Conservation (phyloP, 2,113 vertebrate species). For the Cyanoderma ruficeps region DNA sequence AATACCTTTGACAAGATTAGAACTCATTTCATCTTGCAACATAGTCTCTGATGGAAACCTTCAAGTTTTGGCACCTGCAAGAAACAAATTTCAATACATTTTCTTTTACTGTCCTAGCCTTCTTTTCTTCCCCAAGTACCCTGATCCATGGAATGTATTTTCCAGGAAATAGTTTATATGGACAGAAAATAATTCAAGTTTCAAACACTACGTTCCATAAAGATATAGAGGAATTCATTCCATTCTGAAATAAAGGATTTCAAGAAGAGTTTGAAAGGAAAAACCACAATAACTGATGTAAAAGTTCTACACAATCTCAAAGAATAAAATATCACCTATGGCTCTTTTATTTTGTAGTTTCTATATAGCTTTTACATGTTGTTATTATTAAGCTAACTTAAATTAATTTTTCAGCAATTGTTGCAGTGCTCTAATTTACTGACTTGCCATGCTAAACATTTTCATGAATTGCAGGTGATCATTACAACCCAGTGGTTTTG, state of each 20-base stretch:
- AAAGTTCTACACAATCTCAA: neutral
- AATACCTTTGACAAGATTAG: constrained; percentile 14
- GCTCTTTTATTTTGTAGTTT: neutral
- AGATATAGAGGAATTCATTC: neutral
- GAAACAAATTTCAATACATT: constrained; percentile 2
- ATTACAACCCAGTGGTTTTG: neutral
- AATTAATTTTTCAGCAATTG: neutral
- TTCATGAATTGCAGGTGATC: neutral
- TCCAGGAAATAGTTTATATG: neutral
- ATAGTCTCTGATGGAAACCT: neutral
- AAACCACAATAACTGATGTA: neutral
- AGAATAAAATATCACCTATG: neutral
- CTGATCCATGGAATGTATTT: constrained; percentile 8
- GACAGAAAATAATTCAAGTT: constrained; percentile 50
- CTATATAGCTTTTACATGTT: neutral
- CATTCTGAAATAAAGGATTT: constrained; percentile 6
- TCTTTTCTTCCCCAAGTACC: neutral
- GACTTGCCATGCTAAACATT: neutral
- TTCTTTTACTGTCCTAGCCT: neutral
- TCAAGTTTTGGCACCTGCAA: constrained; percentile 16
- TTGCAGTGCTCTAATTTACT: neutral
- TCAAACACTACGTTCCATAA: constrained; percentile 17
- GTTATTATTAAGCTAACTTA: neutral
- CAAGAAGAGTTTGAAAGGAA: neutral
- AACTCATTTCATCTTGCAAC: constrained; percentile 24